These are phyloP conservation scores for Scolopax rusticola DNA, from an alignment of 2,797 vertebrate genomes.

Conservation along the genomic window DNA sequence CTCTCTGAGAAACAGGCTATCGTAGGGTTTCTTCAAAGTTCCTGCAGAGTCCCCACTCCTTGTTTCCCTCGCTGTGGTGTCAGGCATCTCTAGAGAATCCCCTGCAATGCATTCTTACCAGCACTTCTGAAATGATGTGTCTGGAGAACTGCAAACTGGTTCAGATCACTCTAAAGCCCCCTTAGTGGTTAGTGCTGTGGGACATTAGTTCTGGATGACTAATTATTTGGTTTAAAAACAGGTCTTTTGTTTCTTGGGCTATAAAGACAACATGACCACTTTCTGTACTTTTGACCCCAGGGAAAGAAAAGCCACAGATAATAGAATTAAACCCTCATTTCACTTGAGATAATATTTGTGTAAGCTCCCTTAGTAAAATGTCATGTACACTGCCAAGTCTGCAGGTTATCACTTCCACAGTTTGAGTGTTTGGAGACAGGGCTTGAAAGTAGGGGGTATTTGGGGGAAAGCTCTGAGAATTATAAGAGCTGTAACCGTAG, in stretches of 20 bases:
- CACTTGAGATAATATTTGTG: conserved; percentile 88
- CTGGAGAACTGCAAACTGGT: conserved; percentile 7
- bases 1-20: not conserved
- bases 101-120: not conserved
- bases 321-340: conserved; percentile 89
- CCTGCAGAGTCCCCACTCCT: not conserved
- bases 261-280: conserved; percentile 84
- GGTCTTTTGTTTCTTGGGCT: conserved; percentile 77
- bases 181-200: conserved; percentile 50
- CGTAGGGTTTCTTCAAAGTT: not conserved
- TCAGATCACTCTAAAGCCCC: conserved; percentile 31
- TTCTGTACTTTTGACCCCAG: conserved; percentile 84
- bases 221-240: conserved; percentile 79
- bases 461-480: conserved; percentile 66
- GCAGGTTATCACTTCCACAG: conserved; percentile 75
- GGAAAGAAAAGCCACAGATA: conserved; percentile 87
- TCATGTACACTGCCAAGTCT: conserved; percentile 72
- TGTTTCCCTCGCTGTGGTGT: not conserved
- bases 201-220: conserved; percentile 76
- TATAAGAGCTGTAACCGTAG: conserved; percentile 59
- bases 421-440: conserved; percentile 65
- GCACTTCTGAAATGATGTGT: not conserved
- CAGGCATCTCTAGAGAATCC: not conserved
- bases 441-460: conserved; percentile 44
- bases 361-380: conserved; percentile 83